Evolutionary conservation across 2,113 vertebrate genomes (phyloP), one percentile per base, ranked within the genome.

Genomic region (Eonycteris spelaea): DNA sequence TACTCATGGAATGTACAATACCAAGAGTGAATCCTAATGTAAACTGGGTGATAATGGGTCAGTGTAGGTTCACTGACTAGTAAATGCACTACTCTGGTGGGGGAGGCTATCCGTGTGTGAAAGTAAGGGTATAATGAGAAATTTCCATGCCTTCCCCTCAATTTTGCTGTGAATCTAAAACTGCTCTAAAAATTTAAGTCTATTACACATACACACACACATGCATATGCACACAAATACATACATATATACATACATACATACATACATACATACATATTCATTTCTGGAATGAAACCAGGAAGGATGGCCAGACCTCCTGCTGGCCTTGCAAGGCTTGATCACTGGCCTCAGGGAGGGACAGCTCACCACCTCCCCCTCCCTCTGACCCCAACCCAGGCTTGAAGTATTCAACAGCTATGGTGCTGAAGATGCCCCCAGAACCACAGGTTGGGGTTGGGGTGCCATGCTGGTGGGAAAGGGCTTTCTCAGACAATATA

Each of bases 211-310:
- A 51, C 30, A 45, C 30, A 14, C 19, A 63, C 26, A 40, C 40
- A 40, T 40, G 40, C 3, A 40, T 40, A 40, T 40, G 6, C 40
- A 40, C 40, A 40, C 0, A 57, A 24, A 61, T 0, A 26, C 38
- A 28, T 24, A 45, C 24, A 15, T n/a, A 15, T 24, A 26, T 35
- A 18, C 68, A 24, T 38, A 18, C 53, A 26, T 51, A 22, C 70
- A 35, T 30, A 59, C 57, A 24, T 22, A n/a, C 2, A 48, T 45
- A 38, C 45, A 38, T n/a, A 51, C n/a, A 90, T 45, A 10, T 0
- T 13, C 18, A 5, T 51, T 96, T 68, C 75, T 73, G 38, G 51
- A 82, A 77, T 40, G 35, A 92, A 97, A 67, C 7, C 61, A 83
- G 75, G 61, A 19, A 65, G n/a, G 63, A 14, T 4, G 12, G 26